Percentiles rank a stretch among this genome's conserved stretches.
Conservation (phyloP, 1,140 invertebrate genomes). For the Elymnias hypermnestra region DNA sequence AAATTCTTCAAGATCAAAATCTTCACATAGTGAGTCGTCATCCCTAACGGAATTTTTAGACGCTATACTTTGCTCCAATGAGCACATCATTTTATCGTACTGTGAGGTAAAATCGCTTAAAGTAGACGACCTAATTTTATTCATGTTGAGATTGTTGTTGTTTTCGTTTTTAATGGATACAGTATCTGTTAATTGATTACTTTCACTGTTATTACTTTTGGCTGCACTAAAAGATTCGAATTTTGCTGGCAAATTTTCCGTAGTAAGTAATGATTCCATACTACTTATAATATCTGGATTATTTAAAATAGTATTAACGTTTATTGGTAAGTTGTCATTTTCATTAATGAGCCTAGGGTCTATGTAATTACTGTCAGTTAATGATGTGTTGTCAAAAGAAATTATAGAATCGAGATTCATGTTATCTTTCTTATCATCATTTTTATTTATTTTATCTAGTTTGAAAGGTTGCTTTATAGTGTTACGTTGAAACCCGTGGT, state of each 20-base stretch:
- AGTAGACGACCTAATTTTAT: conserved; percentile 39
- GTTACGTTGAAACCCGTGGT: conserved; percentile 63
- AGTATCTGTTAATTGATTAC: conserved; percentile 27
- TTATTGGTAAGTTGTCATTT: conserved; percentile 69
- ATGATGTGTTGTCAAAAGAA: conserved; percentile 55
- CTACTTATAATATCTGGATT: conserved; percentile 71
- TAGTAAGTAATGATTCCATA: conserved; percentile 66
- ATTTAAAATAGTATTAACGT: conserved; percentile 66
- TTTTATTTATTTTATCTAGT: conserved; percentile 64
- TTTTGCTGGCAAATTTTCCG: conserved; percentile 64
- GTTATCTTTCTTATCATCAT: conserved; percentile 54
- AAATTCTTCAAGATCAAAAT: conserved; percentile 73
- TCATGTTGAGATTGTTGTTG: conserved; percentile 45
- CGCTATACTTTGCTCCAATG: conserved; percentile 70
- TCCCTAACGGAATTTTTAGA: conserved; percentile 68
- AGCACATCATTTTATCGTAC: conserved; percentile 73
- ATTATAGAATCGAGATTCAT: conserved; percentile 63
- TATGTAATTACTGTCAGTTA: conserved; percentile 69
- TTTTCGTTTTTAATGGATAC: conserved; percentile 39
- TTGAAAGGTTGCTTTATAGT: conserved; percentile 62
- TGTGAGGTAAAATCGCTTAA: conserved; percentile 63
- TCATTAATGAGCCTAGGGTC: conserved; percentile 68
- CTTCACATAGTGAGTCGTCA: conserved; percentile 70
- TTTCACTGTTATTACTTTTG: conserved; percentile 34
- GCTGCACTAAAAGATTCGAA: conserved; percentile 59